phyloP scores from a whole-genome alignment of 2,888 invertebrate species.

The Cyaniris semiargus region DNA sequence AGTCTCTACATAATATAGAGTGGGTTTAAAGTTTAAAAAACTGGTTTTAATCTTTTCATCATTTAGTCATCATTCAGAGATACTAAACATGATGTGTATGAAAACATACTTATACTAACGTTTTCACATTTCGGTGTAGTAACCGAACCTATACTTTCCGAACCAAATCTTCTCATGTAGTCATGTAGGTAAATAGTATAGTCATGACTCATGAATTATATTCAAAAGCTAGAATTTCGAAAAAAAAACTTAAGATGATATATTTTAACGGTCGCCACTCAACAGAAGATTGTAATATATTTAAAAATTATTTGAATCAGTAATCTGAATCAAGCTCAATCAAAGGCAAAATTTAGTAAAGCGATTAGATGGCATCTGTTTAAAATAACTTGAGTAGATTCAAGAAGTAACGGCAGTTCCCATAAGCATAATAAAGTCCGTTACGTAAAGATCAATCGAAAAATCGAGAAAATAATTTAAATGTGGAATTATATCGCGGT shows the following conservation, averaged over 20 bases:
- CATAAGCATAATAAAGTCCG: constrained; percentile 44
- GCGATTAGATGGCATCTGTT: constrained; percentile 6
- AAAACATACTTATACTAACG: too few species aligned
- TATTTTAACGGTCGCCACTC: not conserved
- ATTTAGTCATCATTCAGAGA: too few species aligned
- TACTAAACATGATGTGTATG: too few species aligned
- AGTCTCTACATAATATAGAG: too few species aligned
- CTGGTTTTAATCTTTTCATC: too few species aligned
- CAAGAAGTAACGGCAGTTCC: constrained; percentile 62
- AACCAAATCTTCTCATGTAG: too few species aligned
- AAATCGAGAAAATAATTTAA: constrained; percentile 66
- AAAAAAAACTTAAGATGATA: not conserved
- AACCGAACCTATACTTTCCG: too few species aligned
- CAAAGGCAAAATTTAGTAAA: constrained; percentile 29
- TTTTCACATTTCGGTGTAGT: too few species aligned
- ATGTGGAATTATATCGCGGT: constrained; percentile 69
- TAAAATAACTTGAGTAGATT: not conserved
- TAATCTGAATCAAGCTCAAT: not conserved
- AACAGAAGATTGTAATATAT: not conserved
- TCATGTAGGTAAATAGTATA: not conserved
- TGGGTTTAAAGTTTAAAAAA: too few species aligned
- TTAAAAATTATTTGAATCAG: not conserved
- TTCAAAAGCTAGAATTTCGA: not conserved
- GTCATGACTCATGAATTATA: not conserved
- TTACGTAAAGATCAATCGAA: constrained; percentile 51